Evolutionary conservation across 2,797 vertebrate genomes (phyloP).

Genomic region (Lutjanus campechanus): DNA sequence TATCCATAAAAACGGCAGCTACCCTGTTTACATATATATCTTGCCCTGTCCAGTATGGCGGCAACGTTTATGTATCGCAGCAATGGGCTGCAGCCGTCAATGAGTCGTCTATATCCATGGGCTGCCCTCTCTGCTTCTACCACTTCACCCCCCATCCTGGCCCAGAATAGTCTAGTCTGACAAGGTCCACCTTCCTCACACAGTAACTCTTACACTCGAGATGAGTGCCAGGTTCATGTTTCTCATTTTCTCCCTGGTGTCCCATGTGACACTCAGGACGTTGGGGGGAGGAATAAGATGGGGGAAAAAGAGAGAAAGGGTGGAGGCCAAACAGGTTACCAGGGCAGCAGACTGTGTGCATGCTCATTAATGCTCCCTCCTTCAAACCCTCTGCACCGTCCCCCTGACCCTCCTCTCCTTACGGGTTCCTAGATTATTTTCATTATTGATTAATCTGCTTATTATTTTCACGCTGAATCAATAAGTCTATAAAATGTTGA

Average conservation of each 20-base stretch:
- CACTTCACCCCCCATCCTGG: not conserved
- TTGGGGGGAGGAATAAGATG: not conserved
- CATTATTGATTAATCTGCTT: too few species aligned
- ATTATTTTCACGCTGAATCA: too few species aligned
- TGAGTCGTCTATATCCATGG: too few species aligned
- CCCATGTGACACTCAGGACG: slow-evolving; percentile 21
- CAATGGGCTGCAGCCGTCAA: too few species aligned
- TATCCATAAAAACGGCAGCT: too few species aligned
- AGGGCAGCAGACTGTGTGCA: slow-evolving; percentile 28
- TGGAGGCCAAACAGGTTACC: slow-evolving; percentile 10
- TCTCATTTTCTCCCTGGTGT: slow-evolving; percentile 67
- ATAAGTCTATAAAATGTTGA: too few species aligned
- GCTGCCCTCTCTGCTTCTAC: not conserved
- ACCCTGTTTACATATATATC: too few species aligned
- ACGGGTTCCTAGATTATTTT: not conserved
- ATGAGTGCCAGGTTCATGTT: slow-evolving; percentile 47
- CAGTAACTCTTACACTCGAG: slow-evolving; percentile 25
- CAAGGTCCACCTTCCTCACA: slow-evolving; percentile 4
- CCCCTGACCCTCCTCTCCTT: slow-evolving; percentile 18
- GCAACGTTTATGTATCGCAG: too few species aligned
- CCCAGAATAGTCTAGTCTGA: slow-evolving; percentile 6
- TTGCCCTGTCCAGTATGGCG: too few species aligned
- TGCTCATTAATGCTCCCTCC: slow-evolving; percentile 34
- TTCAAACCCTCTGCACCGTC: not conserved
- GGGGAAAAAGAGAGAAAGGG: not conserved